These are phyloP conservation scores for Ophioninae sp. DNA, from an alignment of 2,888 invertebrate species.

Conservation along the genomic window DNA sequence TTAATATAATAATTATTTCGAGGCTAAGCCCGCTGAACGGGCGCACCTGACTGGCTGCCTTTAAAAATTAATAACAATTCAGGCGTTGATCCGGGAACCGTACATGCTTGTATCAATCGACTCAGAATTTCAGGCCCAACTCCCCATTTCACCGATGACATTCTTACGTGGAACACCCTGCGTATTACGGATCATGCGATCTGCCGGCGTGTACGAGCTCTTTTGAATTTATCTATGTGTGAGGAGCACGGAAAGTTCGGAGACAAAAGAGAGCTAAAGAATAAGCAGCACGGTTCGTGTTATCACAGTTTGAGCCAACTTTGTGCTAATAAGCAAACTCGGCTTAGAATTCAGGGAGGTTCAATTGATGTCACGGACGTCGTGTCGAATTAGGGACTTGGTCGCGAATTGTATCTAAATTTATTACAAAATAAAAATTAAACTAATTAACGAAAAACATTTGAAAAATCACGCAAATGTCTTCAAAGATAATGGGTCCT, in stretches of 20 bases:
- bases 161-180: too few species aligned
- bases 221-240: conserved; percentile 17
- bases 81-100: too few species aligned
- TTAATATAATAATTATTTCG: too few species aligned
- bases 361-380: background rate
- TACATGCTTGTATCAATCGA: too few species aligned
- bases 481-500: too few species aligned
- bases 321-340: conserved; percentile 17
- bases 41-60: too few species aligned
- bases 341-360: background rate
- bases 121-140: too few species aligned
- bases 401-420: background rate
- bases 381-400: conserved; percentile 8
- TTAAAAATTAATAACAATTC: too few species aligned
- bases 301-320: conserved; percentile 25
- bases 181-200: conserved; percentile 31
- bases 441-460: background rate
- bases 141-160: too few species aligned
- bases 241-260: conserved; percentile 17
- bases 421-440: background rate
- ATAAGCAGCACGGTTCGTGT: conserved; percentile 26
- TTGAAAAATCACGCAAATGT: too few species aligned
- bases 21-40: too few species aligned
- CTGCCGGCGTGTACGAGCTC: background rate
- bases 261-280: conserved; percentile 18